Conservation (phyloP, 2,113 vertebrate genomes). For the Antechinus stuartii region DNA sequence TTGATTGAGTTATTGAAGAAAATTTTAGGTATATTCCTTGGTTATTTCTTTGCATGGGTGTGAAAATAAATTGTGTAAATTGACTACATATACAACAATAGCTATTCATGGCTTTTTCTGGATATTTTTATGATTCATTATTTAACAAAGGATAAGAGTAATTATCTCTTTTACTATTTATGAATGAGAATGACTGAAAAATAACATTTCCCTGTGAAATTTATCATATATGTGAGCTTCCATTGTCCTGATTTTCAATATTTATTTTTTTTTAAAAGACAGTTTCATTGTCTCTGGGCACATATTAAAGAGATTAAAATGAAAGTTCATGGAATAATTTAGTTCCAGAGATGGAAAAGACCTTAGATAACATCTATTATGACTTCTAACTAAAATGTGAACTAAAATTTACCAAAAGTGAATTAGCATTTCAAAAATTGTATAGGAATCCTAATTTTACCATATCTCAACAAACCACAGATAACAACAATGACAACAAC, state of each 20-base stretch:
- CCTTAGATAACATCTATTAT: neutral
- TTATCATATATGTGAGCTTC: neutral
- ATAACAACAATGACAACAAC: neutral
- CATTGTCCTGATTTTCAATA: neutral
- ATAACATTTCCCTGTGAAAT: neutral
- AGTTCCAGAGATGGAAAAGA: neutral
- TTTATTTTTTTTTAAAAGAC: neutral
- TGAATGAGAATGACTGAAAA: slow-evolving; percentile 12
- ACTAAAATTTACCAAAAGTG: neutral
- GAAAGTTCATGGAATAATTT: neutral
- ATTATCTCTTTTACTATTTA: too few species aligned
- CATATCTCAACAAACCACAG: neutral
- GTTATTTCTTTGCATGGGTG: neutral
- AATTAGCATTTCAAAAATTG: neutral
- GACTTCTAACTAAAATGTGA: neutral
- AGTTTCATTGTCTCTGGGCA: neutral
- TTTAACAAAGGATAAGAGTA: neutral
- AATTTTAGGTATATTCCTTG: neutral
- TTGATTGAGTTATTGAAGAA: neutral
- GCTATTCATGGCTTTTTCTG: neutral
- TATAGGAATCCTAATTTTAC: slow-evolving; percentile 20
- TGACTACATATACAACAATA: neutral
- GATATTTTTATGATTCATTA: slow-evolving; percentile 1
- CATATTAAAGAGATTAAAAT: slow-evolving; percentile 36
- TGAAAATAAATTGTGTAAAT: slow-evolving; percentile 1